A percentile compares a stretch with the other conserved stretches of the same genome.
Conservation (phyloP, 2,113 vertebrate genomes). For the Ahaetulla prasina region DNA sequence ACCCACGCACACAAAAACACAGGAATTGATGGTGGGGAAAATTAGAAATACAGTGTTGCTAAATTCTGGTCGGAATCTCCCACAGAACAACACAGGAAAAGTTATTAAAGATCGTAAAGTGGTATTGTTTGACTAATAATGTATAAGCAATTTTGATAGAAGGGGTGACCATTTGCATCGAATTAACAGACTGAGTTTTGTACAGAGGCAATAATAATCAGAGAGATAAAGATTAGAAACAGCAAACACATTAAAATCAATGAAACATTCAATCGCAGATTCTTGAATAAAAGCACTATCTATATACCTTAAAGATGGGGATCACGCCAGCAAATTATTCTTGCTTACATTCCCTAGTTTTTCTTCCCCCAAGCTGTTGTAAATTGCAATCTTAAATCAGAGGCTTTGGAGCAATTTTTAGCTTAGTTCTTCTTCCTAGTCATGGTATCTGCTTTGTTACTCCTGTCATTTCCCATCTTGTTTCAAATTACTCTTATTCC, state of each 20-base stretch:
- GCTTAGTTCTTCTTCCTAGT: background rate
- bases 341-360: background rate
- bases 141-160: background rate
- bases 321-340: background rate
- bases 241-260: background rate
- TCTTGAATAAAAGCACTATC: background rate
- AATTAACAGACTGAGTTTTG: background rate
- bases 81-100: background rate
- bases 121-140: background rate
- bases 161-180: background rate
- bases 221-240: background rate
- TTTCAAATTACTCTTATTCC: background rate
- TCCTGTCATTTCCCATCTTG: background rate
- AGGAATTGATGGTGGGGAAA: background rate
- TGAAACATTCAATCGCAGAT: background rate
- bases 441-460: background rate
- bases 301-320: background rate
- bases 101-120: background rate
- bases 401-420: background rate
- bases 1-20: background rate
- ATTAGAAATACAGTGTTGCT: background rate
- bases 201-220: background rate
- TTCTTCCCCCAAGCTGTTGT: background rate
- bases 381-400: background rate
- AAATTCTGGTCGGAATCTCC: background rate